Evolutionary conservation across 2,888 invertebrate genomes (phyloP).

Genomic region (Rhagium mordax): DNA sequence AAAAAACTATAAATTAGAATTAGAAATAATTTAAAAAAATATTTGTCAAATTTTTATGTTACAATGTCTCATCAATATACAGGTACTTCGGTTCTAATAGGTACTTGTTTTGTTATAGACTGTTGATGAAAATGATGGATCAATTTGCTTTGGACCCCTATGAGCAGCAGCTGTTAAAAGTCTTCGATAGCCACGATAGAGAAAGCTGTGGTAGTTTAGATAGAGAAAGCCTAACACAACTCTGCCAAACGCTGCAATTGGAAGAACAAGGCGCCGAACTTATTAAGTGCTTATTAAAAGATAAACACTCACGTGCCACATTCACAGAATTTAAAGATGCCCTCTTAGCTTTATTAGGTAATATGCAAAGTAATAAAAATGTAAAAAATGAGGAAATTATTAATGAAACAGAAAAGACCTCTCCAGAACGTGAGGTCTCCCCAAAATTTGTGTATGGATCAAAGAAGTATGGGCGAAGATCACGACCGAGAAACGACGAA

Average conservation of each 20-base stretch:
- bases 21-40: too few species aligned
- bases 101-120: neutral
- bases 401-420: constrained; percentile 66
- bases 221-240: constrained; percentile 76
- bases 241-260: constrained; percentile 85
- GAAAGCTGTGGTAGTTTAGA: constrained; percentile 80
- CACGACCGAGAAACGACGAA: constrained; percentile 74
- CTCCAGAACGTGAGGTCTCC: constrained; percentile 80
- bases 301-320: constrained; percentile 73
- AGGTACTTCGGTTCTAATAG: too few species aligned
- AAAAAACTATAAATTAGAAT: too few species aligned
- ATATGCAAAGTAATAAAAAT: constrained; percentile 63
- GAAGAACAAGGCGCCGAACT: constrained; percentile 78
- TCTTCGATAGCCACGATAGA: constrained; percentile 85
- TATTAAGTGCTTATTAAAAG: constrained; percentile 70
- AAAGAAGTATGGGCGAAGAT: constrained; percentile 84
- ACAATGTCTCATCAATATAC: too few species aligned
- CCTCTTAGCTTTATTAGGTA: constrained; percentile 79
- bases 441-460: constrained; percentile 82
- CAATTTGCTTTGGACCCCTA: constrained; percentile 77
- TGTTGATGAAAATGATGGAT: constrained; percentile 41
- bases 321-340: constrained; percentile 86
- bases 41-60: too few species aligned
- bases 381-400: constrained; percentile 50
- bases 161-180: constrained; percentile 85